Conservation (phyloP, 1,140 invertebrate genomes). For the Varroa destructor region DNA sequence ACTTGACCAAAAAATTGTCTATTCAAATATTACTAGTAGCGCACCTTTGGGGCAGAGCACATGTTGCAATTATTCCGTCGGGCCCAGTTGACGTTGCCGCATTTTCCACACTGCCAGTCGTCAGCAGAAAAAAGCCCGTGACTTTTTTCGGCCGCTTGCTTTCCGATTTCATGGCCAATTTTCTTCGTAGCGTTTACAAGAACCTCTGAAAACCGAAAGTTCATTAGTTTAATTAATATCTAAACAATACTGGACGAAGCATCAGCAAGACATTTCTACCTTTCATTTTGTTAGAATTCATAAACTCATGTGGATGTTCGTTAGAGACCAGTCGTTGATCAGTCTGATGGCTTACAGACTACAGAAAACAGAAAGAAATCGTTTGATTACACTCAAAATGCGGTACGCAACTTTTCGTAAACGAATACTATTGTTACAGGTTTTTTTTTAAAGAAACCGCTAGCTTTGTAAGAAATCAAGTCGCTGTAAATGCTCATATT, state of each 20-base stretch:
- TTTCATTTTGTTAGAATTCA: background rate
- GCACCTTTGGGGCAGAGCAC: slow-evolving; percentile 83
- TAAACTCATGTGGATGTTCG: slow-evolving; percentile 8
- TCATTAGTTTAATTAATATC: slow-evolving; percentile 30
- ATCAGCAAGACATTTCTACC: background rate
- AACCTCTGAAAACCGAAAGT: slow-evolving; percentile 43
- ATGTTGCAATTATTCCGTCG: slow-evolving; percentile 90
- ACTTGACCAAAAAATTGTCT: background rate
- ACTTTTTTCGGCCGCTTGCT: slow-evolving; percentile 92
- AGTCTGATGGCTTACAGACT: too few relatives aligned
- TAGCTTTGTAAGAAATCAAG: too few relatives aligned
- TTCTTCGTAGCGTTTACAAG: slow-evolving; percentile 62
- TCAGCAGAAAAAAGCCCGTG: slow-evolving; percentile 94
- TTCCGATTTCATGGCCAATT: slow-evolving; percentile 90
- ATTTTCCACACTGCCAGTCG: slow-evolving; percentile 98
- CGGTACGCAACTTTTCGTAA: too few relatives aligned
- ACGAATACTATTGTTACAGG: too few relatives aligned
- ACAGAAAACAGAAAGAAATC: too few relatives aligned
- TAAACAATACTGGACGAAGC: slow-evolving; percentile 1
- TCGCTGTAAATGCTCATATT: too few relatives aligned
- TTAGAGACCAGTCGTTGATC: background rate
- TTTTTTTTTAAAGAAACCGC: too few relatives aligned
- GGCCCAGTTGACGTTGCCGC: slow-evolving; percentile 99
- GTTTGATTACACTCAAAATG: too few relatives aligned
- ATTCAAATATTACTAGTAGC: slow-evolving; percentile 11